Conservation (phyloP, 2,797 vertebrate species). For the Brachyrhaphis roseni region DNA sequence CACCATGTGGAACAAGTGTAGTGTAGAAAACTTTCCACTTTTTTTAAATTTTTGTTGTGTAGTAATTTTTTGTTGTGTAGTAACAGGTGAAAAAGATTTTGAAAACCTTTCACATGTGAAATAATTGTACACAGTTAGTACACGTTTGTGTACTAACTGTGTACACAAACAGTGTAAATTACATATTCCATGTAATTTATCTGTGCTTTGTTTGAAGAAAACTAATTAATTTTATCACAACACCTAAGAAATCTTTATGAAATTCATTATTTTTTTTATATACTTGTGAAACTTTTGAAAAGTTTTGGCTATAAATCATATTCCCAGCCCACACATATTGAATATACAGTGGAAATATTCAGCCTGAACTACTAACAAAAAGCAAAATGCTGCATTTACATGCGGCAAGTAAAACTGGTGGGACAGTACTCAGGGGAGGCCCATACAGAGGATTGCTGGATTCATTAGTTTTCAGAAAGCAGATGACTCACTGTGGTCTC, state of each 20-base stretch:
- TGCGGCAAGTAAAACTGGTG: conserved; percentile 49
- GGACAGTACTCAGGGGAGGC: conserved; percentile 58
- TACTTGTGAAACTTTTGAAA: conserved; percentile 10
- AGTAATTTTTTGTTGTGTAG: not conserved
- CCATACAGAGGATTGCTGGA: conserved; percentile 66
- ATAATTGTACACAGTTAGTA: not conserved
- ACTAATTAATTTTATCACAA: not conserved
- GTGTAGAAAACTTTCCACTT: not conserved
- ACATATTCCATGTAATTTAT: not conserved
- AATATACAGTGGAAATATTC: conserved; percentile 15
- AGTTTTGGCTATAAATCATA: conserved; percentile 11
- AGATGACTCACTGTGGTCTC: conserved; percentile 75
- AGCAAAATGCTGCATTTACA: conserved; percentile 53
- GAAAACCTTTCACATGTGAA: not conserved
- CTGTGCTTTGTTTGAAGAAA: not conserved
- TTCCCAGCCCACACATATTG: conserved; percentile 11
- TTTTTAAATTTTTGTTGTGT: too few relatives aligned
- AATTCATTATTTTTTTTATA: not conserved
- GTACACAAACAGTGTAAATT: too few relatives aligned
- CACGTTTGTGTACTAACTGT: too few relatives aligned
- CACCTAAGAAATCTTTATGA: not conserved
- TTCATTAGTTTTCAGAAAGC: conserved; percentile 77
- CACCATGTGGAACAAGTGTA: not conserved
- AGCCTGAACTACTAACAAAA: conserved; percentile 27
- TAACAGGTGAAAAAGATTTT: not conserved